Percentiles rank a stretch among this genome's conserved stretches.
These are phyloP conservation scores for Drosophila ustulata DNA, from an alignment of 2,888 invertebrate species.

Conservation along the genomic window DNA sequence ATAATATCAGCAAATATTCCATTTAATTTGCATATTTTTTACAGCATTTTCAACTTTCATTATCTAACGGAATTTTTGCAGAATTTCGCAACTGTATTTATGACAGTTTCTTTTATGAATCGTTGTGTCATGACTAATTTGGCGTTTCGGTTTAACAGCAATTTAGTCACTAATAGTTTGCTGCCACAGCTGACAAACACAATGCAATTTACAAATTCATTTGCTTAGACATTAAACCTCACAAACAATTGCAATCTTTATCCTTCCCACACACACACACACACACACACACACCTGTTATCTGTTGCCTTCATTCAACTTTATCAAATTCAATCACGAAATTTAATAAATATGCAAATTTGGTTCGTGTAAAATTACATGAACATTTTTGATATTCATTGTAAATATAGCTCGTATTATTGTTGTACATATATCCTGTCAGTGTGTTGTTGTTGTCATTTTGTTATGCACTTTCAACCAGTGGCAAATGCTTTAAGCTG, in stretches of 20 bases:
- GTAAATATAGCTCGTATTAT: slow-evolving; percentile 26
- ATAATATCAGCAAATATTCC: slow-evolving; percentile 1
- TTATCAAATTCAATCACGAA: slow-evolving; percentile 70
- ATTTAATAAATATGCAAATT: slow-evolving; percentile 80
- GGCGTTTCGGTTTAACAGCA: slow-evolving; percentile 36
- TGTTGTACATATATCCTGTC: slow-evolving; percentile 5
- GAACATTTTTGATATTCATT: slow-evolving; percentile 61
- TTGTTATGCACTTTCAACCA: slow-evolving; percentile 20
- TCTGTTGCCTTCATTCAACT: slow-evolving; percentile 26
- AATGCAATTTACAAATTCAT: slow-evolving; percentile 36
- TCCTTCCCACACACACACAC: slow-evolving; percentile 6
- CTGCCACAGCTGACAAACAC: slow-evolving; percentile 22
- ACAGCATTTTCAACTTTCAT: slow-evolving; percentile 21
- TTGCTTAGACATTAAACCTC: slow-evolving; percentile 30
- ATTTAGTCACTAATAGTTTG: slow-evolving; percentile 45
- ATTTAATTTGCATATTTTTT: slow-evolving; percentile 20
- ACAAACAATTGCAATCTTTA: slow-evolving; percentile 21
- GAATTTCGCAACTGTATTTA: slow-evolving; percentile 7
- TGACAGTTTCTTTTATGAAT: slow-evolving; percentile 15
- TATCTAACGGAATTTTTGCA: slow-evolving; percentile 8
- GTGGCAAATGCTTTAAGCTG: slow-evolving; percentile 16
- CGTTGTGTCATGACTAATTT: slow-evolving; percentile 35
- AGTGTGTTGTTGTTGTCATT: slow-evolving; percentile 10
- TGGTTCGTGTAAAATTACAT: slow-evolving; percentile 53
- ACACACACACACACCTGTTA: slow-evolving; percentile 14